Conservation (phyloP, 2,113 vertebrate genomes). For the Elephantulus edwardii region DNA sequence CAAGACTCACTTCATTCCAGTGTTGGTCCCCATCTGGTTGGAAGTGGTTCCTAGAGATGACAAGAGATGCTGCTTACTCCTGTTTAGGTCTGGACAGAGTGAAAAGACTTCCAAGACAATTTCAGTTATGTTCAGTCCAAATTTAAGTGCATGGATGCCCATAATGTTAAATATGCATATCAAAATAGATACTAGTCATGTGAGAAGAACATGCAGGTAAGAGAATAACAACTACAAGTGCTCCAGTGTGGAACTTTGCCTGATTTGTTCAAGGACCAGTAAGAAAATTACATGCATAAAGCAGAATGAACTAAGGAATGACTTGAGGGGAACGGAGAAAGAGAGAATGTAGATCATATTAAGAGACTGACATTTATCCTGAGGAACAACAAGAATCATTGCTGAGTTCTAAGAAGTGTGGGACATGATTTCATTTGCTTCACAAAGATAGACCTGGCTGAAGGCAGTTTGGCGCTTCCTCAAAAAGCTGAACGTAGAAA, state of each 20-base stretch:
- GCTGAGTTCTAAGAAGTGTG: background rate
- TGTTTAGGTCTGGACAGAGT: background rate
- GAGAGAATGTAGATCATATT: background rate
- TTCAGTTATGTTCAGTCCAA: background rate
- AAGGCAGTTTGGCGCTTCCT: too few species aligned
- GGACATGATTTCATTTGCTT: background rate
- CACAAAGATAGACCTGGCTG: background rate
- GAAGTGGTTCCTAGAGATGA: background rate
- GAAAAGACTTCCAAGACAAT: background rate
- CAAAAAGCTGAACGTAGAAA: too few species aligned
- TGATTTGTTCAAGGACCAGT: background rate
- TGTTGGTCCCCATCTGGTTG: background rate
- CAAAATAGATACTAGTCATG: background rate
- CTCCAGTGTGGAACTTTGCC: background rate
- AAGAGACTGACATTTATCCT: background rate
- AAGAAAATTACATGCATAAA: background rate
- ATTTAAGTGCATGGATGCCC: background rate
- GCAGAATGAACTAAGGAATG: background rate
- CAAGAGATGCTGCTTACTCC: background rate
- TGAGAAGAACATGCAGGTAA: too few species aligned
- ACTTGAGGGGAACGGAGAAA: background rate
- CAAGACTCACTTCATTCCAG: background rate
- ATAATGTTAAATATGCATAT: conserved; percentile 15
- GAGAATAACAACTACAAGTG: background rate
- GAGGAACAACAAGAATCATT: background rate